Evolutionary conservation across 2,888 invertebrate genomes (phyloP).

Genomic region (Meloe dianella): DNA sequence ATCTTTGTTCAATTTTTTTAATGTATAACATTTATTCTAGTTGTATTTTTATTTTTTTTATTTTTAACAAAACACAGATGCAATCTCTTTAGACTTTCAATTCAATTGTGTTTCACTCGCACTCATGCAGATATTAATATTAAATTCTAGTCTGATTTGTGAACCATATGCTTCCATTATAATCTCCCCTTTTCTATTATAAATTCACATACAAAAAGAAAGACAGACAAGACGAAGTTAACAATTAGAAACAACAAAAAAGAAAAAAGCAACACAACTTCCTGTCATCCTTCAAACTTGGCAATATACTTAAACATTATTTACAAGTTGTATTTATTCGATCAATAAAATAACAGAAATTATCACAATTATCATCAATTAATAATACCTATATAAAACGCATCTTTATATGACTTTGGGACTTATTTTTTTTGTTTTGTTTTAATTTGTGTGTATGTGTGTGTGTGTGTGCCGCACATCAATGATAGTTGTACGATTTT

Average conservation of each 20-base stretch:
- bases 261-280: not conserved
- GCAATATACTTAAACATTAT: not conserved
- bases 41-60: too few species aligned
- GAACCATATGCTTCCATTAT: not conserved
- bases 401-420: not conserved
- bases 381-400: not conserved
- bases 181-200: not conserved
- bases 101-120: not conserved
- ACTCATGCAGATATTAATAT: not conserved
- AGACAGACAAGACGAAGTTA: not conserved
- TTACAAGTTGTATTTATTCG: not conserved
- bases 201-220: not conserved
- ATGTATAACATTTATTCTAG: too few species aligned
- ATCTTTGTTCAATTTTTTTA: too few species aligned
- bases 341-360: not conserved
- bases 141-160: not conserved
- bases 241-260: not conserved
- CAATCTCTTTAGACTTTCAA: not conserved
- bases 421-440: not conserved
- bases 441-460: too few species aligned
- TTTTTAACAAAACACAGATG: not conserved
- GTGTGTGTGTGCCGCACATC: conserved; percentile 43
- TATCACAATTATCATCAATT: not conserved
- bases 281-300: not conserved
- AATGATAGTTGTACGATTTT: conserved; percentile 36